Evolutionary conservation across 2,888 invertebrate genomes (phyloP).

Genomic region (Tanypteryx hageni): DNA sequence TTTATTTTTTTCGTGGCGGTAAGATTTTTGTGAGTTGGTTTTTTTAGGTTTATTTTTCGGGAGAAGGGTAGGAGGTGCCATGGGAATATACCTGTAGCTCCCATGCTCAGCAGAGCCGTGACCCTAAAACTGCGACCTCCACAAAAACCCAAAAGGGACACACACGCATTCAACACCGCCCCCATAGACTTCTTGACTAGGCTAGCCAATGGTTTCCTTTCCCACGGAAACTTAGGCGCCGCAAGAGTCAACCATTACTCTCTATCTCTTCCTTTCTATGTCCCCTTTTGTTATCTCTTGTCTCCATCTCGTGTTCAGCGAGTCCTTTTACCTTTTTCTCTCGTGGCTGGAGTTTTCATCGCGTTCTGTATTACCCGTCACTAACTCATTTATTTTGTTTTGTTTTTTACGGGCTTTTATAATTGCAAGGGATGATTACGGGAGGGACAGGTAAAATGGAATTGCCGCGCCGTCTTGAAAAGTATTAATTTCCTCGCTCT

Average conservation of each 20-base stretch:
- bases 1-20: background rate
- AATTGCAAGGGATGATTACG: no score
- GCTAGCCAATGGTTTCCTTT: background rate
- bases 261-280: background rate
- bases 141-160: background rate
- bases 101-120: background rate
- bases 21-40: background rate
- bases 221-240: background rate
- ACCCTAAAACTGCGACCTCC: background rate
- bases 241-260: background rate
- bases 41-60: background rate
- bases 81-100: slow-evolving; percentile 7
- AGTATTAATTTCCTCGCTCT: no score
- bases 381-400: background rate
- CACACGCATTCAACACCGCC: background rate
- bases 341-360: background rate
- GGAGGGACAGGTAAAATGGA: no score
- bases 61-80: background rate
- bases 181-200: background rate
- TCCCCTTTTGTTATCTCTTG: background rate
- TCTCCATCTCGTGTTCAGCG: background rate
- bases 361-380: background rate
- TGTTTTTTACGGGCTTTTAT: no score
- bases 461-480: no score
- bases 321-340: background rate